Evolutionary conservation across 2,113 vertebrate genomes (phyloP).

Genomic region (Brienomyrus brachyistius): DNA sequence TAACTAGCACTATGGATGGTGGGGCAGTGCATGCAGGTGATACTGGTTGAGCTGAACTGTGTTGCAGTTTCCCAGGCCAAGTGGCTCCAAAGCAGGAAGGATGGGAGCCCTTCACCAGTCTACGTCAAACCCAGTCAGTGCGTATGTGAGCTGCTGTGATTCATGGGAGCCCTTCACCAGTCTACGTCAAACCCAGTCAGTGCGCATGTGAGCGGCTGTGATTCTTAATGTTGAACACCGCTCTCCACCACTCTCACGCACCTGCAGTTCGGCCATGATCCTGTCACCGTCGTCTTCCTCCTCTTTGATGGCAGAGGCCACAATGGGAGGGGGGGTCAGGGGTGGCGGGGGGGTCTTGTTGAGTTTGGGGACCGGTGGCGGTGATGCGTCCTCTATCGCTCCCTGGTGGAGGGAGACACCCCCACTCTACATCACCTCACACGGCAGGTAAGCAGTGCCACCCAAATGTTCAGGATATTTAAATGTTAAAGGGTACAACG

Average conservation of each 20-base stretch:
- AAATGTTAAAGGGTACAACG: background rate
- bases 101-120: background rate
- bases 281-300: constrained; percentile 85
- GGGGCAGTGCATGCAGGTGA: background rate
- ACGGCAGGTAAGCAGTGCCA: background rate
- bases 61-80: background rate
- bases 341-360: constrained; percentile 52
- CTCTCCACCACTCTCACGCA: constrained; percentile 41
- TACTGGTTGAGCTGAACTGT: background rate
- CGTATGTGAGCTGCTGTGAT: no score
- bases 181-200: background rate
- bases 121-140: background rate
- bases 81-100: background rate
- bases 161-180: background rate
- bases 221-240: background rate
- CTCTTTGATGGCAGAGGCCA: constrained; percentile 47
- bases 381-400: constrained; percentile 59
- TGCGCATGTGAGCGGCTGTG: background rate
- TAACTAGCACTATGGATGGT: background rate
- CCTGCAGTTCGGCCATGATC: constrained; percentile 96
- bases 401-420: constrained; percentile 43
- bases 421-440: background rate
- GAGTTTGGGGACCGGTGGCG: constrained; percentile 48
- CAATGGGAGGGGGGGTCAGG: constrained; percentile 52
- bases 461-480: background rate